Evolutionary conservation across 2,797 vertebrate genomes (phyloP).

Genomic region (Bucorvus abyssinicus): DNA sequence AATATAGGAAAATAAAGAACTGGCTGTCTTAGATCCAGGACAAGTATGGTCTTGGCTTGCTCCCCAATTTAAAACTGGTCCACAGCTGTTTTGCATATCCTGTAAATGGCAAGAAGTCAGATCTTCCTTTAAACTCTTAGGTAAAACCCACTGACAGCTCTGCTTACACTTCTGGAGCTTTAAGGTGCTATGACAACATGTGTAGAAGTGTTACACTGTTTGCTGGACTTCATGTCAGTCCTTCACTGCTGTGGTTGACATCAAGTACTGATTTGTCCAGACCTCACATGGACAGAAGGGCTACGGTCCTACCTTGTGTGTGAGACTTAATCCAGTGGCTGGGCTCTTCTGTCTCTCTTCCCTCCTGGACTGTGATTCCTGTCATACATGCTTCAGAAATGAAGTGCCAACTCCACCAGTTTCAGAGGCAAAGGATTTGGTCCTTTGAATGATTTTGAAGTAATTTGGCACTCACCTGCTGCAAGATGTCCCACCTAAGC

Average conservation of each 20-base stretch:
- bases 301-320: background rate
- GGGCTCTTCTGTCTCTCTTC: background rate
- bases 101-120: background rate
- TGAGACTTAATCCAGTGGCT: background rate
- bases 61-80: background rate
- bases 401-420: background rate
- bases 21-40: background rate
- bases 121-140: background rate
- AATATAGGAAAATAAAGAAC: background rate
- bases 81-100: background rate
- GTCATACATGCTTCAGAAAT: background rate
- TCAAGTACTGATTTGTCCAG: background rate
- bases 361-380: background rate
- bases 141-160: background rate
- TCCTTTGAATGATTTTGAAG: background rate
- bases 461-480: background rate
- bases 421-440: background rate
- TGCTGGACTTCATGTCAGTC: background rate
- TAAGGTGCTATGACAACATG: background rate
- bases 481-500: background rate
- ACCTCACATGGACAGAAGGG: background rate
- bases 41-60: rapidly evolving
- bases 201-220: background rate
- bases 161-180: background rate
- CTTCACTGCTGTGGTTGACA: background rate